Conservation (phyloP, 2,113 vertebrate genomes). For the Trematomus loennbergii region DNA sequence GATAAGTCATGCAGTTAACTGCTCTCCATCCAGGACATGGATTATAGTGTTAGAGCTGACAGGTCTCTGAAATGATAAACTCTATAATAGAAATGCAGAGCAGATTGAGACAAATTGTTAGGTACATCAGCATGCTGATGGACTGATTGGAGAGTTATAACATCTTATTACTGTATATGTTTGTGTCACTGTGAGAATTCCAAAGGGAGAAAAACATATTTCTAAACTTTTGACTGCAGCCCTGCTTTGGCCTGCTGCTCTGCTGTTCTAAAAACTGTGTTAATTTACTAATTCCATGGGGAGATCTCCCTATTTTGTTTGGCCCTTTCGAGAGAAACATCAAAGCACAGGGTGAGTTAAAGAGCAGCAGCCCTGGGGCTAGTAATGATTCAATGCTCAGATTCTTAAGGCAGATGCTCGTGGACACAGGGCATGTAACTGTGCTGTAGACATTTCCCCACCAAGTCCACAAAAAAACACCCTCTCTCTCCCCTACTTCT, state of each 20-base stretch:
- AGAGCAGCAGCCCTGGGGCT: constrained; percentile 54
- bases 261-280: constrained; percentile 41
- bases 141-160: constrained; percentile 41
- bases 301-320: constrained; percentile 57
- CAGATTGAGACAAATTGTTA: constrained; percentile 49
- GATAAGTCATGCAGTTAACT: constrained; percentile 54
- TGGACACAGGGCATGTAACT: constrained; percentile 33
- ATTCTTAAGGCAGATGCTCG: constrained; percentile 52
- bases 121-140: constrained; percentile 30
- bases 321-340: constrained; percentile 42
- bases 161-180: constrained; percentile 31
- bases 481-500: background rate
- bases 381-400: constrained; percentile 53
- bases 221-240: constrained; percentile 27
- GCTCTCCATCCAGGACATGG: constrained; percentile 5
- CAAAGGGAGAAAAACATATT: constrained; percentile 16
- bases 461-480: background rate
- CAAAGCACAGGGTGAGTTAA: constrained; percentile 51
- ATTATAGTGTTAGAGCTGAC: constrained; percentile 49
- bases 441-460: constrained; percentile 10
- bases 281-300: constrained; percentile 53
- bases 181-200: constrained; percentile 19
- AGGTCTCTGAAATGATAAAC: constrained; percentile 41
- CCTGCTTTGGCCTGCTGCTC: constrained; percentile 17
- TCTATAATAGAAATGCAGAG: constrained; percentile 28